Evolutionary conservation across 1,140 invertebrate genomes (phyloP), one percentile per base, ranked within the genome.

Genomic region (Drosophila kikkawai): DNA sequence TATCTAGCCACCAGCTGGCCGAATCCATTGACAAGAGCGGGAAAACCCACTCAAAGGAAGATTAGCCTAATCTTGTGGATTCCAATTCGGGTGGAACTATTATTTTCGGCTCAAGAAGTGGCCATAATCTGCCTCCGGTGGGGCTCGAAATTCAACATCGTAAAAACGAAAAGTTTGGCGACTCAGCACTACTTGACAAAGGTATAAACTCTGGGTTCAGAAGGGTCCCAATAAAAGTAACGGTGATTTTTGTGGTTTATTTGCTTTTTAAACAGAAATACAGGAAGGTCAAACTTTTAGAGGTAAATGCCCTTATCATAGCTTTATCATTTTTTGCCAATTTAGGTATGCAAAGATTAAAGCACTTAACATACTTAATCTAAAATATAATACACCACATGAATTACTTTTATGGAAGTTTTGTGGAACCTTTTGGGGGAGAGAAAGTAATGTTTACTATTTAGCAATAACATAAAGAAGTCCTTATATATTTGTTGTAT

Each of bases 51-150:
- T 39, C 4, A 39, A 4, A 6, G 15, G 7, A 11, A 50, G 70
- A 73, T 73, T 73, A 73, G 44, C 32, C 55, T 73, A 73, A 73
- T 73, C 70, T 67, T 61, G 42, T 61, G 64, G 57, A 67, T 32
- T 42, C 22, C 19, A 42, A 41, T 37, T 55, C 19, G n/a, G n/a
- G 1, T 34, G 9, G 32, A 37, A 22, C 44, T 34, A 50, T 37
- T 60, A 51, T 42, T 50, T 60, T 73, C 11, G 32, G 37, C 22
- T 15, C 13, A 39, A 37, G 64, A 47, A 55, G 67, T 53, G 44
- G 45, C 17, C 37, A 58, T 73, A 73, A 73, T 73, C 68, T 71
- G 36, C 53, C 69, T 73, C 37, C 67, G 51, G 67, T 73, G 69
- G 69, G 69, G 69, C 53, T 64, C 0, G 17, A 6, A 64, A 42